These are phyloP conservation scores for Triplophysa rosa DNA, from an alignment of 2,113 vertebrate genomes.

Conservation along the genomic window DNA sequence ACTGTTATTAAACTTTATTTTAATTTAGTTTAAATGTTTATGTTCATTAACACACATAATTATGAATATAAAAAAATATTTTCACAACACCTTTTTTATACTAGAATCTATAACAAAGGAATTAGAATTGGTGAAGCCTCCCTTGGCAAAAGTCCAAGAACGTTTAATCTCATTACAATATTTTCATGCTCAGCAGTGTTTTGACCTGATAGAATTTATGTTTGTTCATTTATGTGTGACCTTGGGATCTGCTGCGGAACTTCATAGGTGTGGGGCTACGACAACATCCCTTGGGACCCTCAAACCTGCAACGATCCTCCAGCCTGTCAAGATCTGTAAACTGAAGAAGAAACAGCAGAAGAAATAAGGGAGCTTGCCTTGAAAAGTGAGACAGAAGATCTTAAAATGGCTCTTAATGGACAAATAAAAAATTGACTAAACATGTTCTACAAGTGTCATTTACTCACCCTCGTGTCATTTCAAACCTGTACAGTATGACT, in stretches of 20 bases:
- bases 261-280: conserved; percentile 81
- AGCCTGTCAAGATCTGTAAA: conserved; percentile 74
- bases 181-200: conserved; percentile 12
- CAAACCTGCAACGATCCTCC: conserved; percentile 71
- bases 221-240: conserved; percentile 62
- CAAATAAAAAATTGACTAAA: not conserved
- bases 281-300: conserved; percentile 73
- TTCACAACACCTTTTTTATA: not conserved
- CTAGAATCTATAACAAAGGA: not conserved
- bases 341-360: conserved; percentile 65
- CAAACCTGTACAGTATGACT: no score
- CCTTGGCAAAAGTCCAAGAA: not conserved
- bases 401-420: not conserved
- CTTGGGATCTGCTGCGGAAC: conserved; percentile 84
- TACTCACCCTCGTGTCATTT: no score
- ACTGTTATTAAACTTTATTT: no score
- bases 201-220: conserved; percentile 14
- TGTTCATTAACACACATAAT: not conserved
- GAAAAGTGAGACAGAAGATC: not conserved
- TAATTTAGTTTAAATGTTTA: not conserved
- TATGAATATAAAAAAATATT: not conserved
- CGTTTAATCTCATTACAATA: not conserved
- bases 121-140: conserved; percentile 15
- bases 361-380: not conserved
- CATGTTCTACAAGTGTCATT: not conserved